Base-by-base conservation (phyloP, 2,113 vertebrate genomes). In the Ciconia maguari region DNA sequence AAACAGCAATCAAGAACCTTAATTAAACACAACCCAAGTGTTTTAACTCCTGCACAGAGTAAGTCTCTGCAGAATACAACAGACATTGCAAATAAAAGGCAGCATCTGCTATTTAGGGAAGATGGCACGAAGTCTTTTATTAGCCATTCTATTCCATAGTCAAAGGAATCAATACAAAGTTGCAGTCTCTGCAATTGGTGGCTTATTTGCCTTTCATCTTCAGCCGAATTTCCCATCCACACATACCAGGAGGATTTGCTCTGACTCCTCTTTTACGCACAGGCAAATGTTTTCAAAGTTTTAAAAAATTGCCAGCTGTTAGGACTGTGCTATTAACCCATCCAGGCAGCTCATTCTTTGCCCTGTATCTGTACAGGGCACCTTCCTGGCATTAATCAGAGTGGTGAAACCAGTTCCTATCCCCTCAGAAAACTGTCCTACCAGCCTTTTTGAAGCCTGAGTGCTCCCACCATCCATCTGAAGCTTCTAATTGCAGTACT, bases 161-260 rank as follows among this genome's bases (percentile, higher is more conserved):
- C 78, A 38, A 32, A 48, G 38, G 27, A 13, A 38, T 22, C 10
- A 14, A 4, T 4, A 25, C 34, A 34, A 6, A 60, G 42, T 1
- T 27, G 32, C 61, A 41, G 44, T 3, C 54, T 27, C 62, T 11
- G 34, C 70, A 10, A 22, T 2, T 1, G 4, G 21, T 7, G 18
- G 38, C 48, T n/a, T 11, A 1, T 9, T 30, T 1, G 2, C 71
- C 20, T 11, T 55, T 29, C 38, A 7, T 13, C 46, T 13, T 1
- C 19, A 62, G 36, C 46, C 6, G 24, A 22, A 12, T 6, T 9
- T 32, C 34, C 36, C 6, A 4, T 7, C 22, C 49, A 2, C 11
- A 8, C 9, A 3, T 5, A 22, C 42, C 66, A 34, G 41, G 1
- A 27, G 41, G 34, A 5, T 25, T 20, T 41, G 30, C 3, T 26